These are phyloP conservation scores for Tethya wilhelma DNA, from an alignment of 37 sponge, comb jelly and placozoan genomes.

Conservation along the genomic window DNA sequence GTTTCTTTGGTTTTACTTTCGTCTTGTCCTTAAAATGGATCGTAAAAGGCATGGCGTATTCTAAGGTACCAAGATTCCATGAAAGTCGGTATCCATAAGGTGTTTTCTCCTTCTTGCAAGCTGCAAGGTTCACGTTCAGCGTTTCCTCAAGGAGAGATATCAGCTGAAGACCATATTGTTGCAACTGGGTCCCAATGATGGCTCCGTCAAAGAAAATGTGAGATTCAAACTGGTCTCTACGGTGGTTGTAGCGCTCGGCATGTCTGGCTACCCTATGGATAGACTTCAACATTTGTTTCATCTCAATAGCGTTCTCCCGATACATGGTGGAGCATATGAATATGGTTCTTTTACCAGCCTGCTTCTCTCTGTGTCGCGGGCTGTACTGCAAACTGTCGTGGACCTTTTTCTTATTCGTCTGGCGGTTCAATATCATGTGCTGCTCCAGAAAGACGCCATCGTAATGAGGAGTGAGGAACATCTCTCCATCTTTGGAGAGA, in stretches of 20 bases:
- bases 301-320: slow-evolving; percentile 69
- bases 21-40: slow-evolving; percentile 83
- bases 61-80: slow-evolving; percentile 36
- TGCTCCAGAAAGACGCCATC: slow-evolving; percentile 76
- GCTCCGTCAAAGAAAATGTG: slow-evolving; percentile 91
- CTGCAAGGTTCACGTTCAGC: slow-evolving; percentile 36
- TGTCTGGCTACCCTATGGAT: slow-evolving; percentile 58
- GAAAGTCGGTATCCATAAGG: slow-evolving; percentile 76
- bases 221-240: slow-evolving; percentile 60
- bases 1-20: slow-evolving; percentile 85
- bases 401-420: slow-evolving; percentile 11
- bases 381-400: not conserved
- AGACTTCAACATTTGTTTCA: slow-evolving; percentile 81
- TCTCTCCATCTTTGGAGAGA: slow-evolving; percentile 66
- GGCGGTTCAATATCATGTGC: slow-evolving; percentile 70
- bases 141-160: slow-evolving; percentile 73
- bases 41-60: slow-evolving; percentile 54
- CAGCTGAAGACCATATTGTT: slow-evolving; percentile 73
- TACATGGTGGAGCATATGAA: slow-evolving; percentile 94
- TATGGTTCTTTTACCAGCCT: slow-evolving; percentile 19
- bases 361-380: not conserved
- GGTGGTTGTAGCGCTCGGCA: not conserved
- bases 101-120: slow-evolving; percentile 51
- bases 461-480: slow-evolving; percentile 81
- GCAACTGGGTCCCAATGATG: slow-evolving; percentile 59